Base-by-base conservation (phyloP, 2,113 vertebrate genomes). In the Chionodraco myersi region DNA sequence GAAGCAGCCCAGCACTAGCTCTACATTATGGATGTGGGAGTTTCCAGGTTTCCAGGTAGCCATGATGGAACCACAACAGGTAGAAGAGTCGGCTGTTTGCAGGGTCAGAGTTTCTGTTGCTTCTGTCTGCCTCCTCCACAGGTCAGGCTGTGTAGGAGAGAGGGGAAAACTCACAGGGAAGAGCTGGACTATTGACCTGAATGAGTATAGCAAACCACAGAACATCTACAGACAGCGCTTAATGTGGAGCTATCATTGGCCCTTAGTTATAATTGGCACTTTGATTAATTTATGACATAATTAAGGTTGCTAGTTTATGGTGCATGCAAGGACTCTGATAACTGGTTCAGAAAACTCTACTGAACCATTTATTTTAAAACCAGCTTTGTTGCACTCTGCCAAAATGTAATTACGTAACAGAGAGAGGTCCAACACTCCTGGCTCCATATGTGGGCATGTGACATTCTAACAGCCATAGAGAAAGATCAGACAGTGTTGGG, bases 1-100 rank as follows among this genome's bases (percentile, higher is more conserved):
- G 53, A 77, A 86, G 61, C 82, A 56, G 72, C 72, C 54, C 69
- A 61, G 77, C 74, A 63, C 57, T 41, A 5, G 74, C n/a, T 11
- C 81, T 93, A 66, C 89, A 93, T 93, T 92, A 93, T 92, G 93
- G 85, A 93, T 93, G 91, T 75, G 86, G 89, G 92, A 87, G 86
- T 92, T 92, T 93, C 86, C 84, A 87, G 79, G 80, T 87, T 87
- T 90, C 62, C 77, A 94, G 89, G 88, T 86, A 87, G 85, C 70
- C 57, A 26, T 30, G 52, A 26, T 30, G 52, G 56, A 82, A 72
- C 64, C 54, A 74, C 90, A 82, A 84, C 56, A 85, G 67, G 71
- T 59, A 86, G 77, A 58, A 72, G 49, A 68, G 48, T 41, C 49
- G 65, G 66, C 45, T 66, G 82, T 76, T 88, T 57, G n/a, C 26